A percentile compares a stretch with the other conserved stretches of the same genome.
phyloP scores from a whole-genome alignment of 2,113 vertebrate genomes.

The Cromileptes altivelis region DNA sequence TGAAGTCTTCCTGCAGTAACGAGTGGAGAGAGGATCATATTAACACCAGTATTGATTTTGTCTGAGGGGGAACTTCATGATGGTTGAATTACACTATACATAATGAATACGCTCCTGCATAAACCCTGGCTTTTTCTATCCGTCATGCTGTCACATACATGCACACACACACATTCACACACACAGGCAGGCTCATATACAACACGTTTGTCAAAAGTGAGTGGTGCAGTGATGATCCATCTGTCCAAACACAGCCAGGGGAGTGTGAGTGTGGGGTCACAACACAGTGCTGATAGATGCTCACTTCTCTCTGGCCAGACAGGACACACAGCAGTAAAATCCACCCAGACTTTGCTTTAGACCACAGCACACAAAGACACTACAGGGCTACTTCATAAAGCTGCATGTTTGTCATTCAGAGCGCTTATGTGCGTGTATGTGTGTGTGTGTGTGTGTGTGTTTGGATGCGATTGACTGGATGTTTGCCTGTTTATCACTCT shows the following conservation, averaged over 20 bases:
- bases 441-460: constrained; percentile 23
- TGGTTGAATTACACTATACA: constrained; percentile 69
- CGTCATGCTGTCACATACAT: constrained; percentile 30
- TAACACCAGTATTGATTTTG: constrained; percentile 77
- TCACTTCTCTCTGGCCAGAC: constrained; percentile 36
- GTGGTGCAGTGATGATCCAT: constrained; percentile 72
- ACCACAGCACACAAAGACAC: constrained; percentile 54
- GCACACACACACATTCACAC: not conserved
- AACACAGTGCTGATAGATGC: constrained; percentile 65
- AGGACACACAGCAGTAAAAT: constrained; percentile 62
- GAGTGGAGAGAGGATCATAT: constrained; percentile 75
- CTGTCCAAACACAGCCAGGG: constrained; percentile 76
- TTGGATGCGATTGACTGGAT: constrained; percentile 24
- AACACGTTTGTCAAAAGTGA: constrained; percentile 71
- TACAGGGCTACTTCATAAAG: constrained; percentile 44
- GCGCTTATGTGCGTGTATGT: constrained; percentile 11
- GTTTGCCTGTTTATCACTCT: constrained; percentile 49
- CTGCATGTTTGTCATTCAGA: constrained; percentile 19
- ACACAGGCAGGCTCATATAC: constrained; percentile 9
- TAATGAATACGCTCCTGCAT: constrained; percentile 72
- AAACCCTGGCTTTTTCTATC: constrained; percentile 59
- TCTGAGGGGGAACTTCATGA: constrained; percentile 63
- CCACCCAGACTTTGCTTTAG: constrained; percentile 70
- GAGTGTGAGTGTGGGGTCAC: constrained; percentile 73
- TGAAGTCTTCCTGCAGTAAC: constrained; percentile 72